Evolutionary conservation across 2,113 vertebrate species (phyloP), one percentile per base, ranked within the genome.

Genomic region (Limnothrissa miodon): DNA sequence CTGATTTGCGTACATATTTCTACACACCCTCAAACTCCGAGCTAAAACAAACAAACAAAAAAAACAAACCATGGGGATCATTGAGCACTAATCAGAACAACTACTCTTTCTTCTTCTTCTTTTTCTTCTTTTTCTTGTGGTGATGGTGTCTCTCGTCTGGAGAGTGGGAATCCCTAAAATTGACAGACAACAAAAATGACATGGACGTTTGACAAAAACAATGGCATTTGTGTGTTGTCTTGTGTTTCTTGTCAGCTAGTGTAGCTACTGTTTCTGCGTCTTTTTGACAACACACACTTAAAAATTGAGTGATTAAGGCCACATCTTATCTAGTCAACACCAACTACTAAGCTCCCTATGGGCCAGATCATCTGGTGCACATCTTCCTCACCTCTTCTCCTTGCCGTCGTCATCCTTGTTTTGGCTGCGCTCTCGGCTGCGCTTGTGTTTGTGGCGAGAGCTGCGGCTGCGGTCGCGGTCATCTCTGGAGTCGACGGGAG

Each of bases 121-220:
- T 94, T 39, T 93, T 90, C 93, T 96, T 94, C 93, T 96, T 95
- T 89, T 95, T 95, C 91, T 93, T 96, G 59, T 94, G 93, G 80
- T 91, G 92, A 81, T 91, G 95, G 85, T 93, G 94, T 82, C 92
- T 95, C 21, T 95, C 94, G 29, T 96, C 95, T 78, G 94, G 91
- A 3, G 94, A 95, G 1, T 62, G 87, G 5, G 94, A 94, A 85
- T 96, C 94, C 89, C 98, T 98, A 91, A 23, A 53, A 82, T 1
- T 86, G 19, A 83, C n/a, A 81, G 46, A 83, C 33, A 36, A 25
- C 11, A 10, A 36, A 9, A 70, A 70, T 70, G 29, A 70, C 25
- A 33, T n/a, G 1, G 9, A 70, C 4, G 29, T 13, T 70, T 11
- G 29, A 70, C 36, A 36, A 33, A 70, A 2, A 70, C n/a, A n/a